Evolutionary conservation across 2,888 invertebrate species (phyloP).

Genomic region (Ophioninae sp.): DNA sequence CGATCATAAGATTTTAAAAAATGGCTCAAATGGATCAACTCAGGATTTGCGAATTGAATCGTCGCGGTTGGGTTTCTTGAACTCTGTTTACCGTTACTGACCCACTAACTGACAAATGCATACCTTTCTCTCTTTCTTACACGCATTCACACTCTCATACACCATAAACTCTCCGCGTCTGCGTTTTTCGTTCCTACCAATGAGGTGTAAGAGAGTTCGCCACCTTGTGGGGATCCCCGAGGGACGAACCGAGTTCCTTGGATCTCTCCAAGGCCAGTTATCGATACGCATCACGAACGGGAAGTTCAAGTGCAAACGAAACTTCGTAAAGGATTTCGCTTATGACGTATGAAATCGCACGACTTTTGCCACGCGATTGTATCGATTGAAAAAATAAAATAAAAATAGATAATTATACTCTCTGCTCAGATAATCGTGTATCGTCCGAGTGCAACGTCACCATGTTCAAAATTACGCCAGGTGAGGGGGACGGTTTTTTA

Average conservation of each 20-base stretch:
- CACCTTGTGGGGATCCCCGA: constrained; percentile 50
- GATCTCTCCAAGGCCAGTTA: constrained; percentile 64
- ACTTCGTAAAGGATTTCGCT: constrained; percentile 12
- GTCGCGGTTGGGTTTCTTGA: constrained; percentile 76
- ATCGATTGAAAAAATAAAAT: background rate
- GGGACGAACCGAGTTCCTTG: constrained; percentile 55
- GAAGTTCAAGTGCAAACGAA: constrained; percentile 57
- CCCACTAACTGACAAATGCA: constrained; percentile 78
- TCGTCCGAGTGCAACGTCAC: constrained; percentile 50
- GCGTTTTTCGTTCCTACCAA: constrained; percentile 30
- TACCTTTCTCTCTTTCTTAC: constrained; percentile 18
- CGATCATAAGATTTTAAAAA: constrained; percentile 34
- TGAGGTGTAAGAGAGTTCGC: constrained; percentile 45
- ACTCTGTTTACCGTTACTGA: constrained; percentile 79
- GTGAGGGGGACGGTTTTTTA: constrained; percentile 23
- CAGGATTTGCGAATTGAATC: constrained; percentile 68
- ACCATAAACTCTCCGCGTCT: constrained; percentile 31
- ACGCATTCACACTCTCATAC: constrained; percentile 52
- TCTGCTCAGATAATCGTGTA: background rate
- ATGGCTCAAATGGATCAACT: constrained; percentile 11
- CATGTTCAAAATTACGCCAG: constrained; percentile 32
- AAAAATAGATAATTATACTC: background rate
- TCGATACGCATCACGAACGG: constrained; percentile 58
- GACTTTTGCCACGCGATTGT: constrained; percentile 5
- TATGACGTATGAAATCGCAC: constrained; percentile 4